Evolutionary conservation across 2,113 vertebrate genomes (phyloP).

Genomic region (Corydoras sp.): DNA sequence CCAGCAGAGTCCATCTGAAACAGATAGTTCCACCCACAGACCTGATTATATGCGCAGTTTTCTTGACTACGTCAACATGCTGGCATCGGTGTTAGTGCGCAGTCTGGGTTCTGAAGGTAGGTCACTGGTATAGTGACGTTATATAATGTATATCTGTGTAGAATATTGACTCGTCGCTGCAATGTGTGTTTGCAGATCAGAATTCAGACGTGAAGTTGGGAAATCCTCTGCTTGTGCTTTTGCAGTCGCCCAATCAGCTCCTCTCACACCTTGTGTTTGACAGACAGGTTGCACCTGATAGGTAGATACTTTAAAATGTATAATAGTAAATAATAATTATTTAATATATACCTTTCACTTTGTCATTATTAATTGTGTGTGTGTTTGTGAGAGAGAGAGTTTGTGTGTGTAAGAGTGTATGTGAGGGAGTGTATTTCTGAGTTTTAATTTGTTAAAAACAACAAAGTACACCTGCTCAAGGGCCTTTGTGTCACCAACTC

Average conservation of each 20-base stretch:
- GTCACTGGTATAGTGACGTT: background rate
- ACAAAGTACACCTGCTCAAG: no score
- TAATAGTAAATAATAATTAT: no score
- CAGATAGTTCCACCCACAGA: constrained; percentile 40
- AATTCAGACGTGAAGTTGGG: constrained; percentile 75
- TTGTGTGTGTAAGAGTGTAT: no score
- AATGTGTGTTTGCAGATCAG: constrained; percentile 58
- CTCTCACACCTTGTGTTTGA: constrained; percentile 89
- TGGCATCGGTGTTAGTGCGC: constrained; percentile 75
- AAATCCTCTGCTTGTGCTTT: constrained; percentile 87
- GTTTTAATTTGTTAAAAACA: no score
- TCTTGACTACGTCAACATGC: constrained; percentile 76
- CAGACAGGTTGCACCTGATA: constrained; percentile 84
- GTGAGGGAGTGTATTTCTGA: no score
- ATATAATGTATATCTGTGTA: no score
- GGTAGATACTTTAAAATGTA: constrained; percentile 58
- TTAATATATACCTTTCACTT: no score
- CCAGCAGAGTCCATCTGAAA: constrained; percentile 62
- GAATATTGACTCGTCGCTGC: no score
- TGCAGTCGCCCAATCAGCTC: constrained; percentile 82
- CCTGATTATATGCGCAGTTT: constrained; percentile 75
- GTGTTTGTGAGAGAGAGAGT: background rate
- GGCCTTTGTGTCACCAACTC: no score
- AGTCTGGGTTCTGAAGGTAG: constrained; percentile 77
- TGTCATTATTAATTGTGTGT: background rate